Conservation (phyloP, 2,797 vertebrate species). For the Myiothlypis coronata region DNA sequence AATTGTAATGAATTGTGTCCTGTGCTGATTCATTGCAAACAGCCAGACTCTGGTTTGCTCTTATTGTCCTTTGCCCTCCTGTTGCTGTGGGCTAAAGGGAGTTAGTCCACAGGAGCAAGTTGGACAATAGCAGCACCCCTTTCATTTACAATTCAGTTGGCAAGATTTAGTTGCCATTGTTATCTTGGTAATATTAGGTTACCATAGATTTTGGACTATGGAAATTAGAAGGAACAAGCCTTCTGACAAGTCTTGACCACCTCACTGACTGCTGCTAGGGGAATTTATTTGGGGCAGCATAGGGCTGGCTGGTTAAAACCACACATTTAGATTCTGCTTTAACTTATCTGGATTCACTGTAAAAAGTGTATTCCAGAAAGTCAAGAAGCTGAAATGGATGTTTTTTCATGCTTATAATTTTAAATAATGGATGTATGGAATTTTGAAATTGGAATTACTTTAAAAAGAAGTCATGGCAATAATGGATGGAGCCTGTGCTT, state of each 20-base stretch:
- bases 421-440: not conserved
- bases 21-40: not conserved
- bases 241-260: not conserved
- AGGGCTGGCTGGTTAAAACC: not conserved
- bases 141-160: not conserved
- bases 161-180: not conserved
- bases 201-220: not conserved
- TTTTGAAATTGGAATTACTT: not conserved
- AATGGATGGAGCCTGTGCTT: not conserved
- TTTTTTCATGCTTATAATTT: not conserved
- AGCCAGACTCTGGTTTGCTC: not conserved
- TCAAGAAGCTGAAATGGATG: not conserved
- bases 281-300: not conserved
- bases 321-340: not conserved
- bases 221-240: not conserved
- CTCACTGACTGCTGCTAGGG: not conserved
- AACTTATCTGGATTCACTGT: not conserved
- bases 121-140: not conserved
- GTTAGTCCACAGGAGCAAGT: not conserved
- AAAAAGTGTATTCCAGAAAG: not conserved
- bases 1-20: not conserved
- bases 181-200: not conserved
- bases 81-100: not conserved
- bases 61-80: not conserved
- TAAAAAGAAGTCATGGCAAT: not conserved